Evolutionary conservation across 2,113 vertebrate genomes (phyloP).

Genomic region (Montifringilla adamsi): DNA sequence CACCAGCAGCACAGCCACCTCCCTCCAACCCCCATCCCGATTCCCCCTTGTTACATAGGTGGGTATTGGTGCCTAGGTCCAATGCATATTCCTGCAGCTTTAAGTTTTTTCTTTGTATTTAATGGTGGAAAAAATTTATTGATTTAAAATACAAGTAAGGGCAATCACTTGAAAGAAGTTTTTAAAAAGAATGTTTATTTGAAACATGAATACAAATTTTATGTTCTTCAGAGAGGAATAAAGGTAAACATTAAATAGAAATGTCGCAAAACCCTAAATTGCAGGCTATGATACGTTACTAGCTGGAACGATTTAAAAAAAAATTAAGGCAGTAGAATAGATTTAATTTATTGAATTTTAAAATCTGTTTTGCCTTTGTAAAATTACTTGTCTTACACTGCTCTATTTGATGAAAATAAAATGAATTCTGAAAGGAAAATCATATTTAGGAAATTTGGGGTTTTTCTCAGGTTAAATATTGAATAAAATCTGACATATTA

Average conservation of each 20-base stretch:
- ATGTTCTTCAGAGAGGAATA: neutral
- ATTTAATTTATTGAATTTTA: neutral
- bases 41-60: neutral
- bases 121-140: neutral
- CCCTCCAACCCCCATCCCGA: rapidly evolving
- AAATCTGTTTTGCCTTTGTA: neutral
- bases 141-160: neutral
- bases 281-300: neutral
- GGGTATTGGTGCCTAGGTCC: neutral
- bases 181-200: neutral
- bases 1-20: neutral
- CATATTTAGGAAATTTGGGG: neutral
- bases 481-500: neutral
- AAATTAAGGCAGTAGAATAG: neutral
- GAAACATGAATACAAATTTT: neutral
- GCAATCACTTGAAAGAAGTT: neutral
- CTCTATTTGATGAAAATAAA: neutral
- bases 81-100: neutral
- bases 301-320: neutral
- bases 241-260: neutral
- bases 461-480: neutral
- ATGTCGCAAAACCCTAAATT: neutral
- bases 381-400: neutral
- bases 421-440: neutral
- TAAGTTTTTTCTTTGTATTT: neutral